Conservation (phyloP, 2,888 invertebrate species). For the Strigamia transsilvanica region DNA sequence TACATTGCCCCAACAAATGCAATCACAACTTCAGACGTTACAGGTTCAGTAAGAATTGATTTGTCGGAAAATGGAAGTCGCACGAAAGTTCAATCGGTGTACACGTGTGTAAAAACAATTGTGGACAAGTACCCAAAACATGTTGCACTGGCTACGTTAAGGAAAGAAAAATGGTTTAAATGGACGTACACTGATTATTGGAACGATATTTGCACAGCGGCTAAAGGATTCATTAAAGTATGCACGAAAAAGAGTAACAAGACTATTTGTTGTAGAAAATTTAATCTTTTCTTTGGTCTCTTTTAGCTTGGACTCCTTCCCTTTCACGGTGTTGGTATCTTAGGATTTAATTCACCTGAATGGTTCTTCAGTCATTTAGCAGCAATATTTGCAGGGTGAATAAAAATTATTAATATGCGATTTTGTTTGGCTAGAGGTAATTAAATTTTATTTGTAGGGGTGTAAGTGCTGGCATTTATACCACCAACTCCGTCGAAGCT, state of each 20-base stretch:
- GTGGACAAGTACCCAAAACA: not conserved
- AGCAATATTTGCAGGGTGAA: slow-evolving; percentile 84
- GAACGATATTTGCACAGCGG: not conserved
- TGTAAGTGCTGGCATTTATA: slow-evolving; percentile 86
- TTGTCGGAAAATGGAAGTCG: too few species aligned
- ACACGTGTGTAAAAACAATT: too few species aligned
- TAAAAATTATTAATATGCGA: not conserved
- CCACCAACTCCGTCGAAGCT: slow-evolving; percentile 87
- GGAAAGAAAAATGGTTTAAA: not conserved
- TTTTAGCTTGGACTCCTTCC: slow-evolving; percentile 80
- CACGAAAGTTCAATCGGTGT: too few species aligned
- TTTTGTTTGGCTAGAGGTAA: not conserved
- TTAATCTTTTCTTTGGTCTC: not conserved
- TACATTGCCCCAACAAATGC: too few species aligned
- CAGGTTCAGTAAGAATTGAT: too few species aligned
- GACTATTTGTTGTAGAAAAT: not conserved
- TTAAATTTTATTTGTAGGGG: slow-evolving; percentile 69
- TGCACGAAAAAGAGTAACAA: not conserved
- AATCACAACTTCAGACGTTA: too few species aligned
- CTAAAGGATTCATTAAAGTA: slow-evolving; percentile 32
- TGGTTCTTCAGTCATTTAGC: slow-evolving; percentile 88
- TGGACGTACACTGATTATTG: not conserved
- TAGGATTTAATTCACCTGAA: slow-evolving; percentile 91
- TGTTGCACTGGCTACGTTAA: not conserved
- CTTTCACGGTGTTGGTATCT: slow-evolving; percentile 82